phyloP scores from a whole-genome alignment of 1,140 invertebrate genomes.

The Eupristina koningsbergeri region DNA sequence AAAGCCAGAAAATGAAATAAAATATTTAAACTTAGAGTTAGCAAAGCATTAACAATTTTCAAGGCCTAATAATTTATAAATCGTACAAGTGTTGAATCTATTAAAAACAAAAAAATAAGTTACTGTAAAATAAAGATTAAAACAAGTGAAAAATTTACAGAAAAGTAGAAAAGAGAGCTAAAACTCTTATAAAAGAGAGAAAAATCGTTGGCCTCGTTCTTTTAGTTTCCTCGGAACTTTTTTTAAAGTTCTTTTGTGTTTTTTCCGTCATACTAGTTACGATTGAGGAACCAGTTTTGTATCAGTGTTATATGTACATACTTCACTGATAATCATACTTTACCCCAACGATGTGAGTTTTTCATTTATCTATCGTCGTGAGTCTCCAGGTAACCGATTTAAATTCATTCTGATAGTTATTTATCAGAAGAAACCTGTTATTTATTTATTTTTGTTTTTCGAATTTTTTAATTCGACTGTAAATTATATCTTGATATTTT shows the following conservation, averaged over 20 bases:
- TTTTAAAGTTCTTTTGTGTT: not conserved
- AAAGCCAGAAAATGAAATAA: too few relatives aligned
- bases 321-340: conserved; percentile 17
- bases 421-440: too few relatives aligned
- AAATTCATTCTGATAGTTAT: not conserved
- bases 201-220: conserved; percentile 31
- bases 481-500: not conserved
- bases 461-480: too few relatives aligned
- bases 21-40: too few relatives aligned
- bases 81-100: too few relatives aligned
- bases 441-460: not conserved
- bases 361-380: not conserved
- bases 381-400: not conserved
- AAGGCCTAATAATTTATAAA: too few relatives aligned
- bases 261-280: not conserved
- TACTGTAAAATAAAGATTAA: conserved; percentile 17
- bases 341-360: not conserved
- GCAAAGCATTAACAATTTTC: too few relatives aligned
- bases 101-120: not conserved
- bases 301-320: not conserved
- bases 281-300: conserved; percentile 28
- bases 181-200: not conserved
- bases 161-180: conserved; percentile 1
- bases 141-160: not conserved
- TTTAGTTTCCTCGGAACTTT: not conserved